Evolutionary conservation across 2,888 invertebrate species (phyloP).

Genomic region (Heliconius cydno): DNA sequence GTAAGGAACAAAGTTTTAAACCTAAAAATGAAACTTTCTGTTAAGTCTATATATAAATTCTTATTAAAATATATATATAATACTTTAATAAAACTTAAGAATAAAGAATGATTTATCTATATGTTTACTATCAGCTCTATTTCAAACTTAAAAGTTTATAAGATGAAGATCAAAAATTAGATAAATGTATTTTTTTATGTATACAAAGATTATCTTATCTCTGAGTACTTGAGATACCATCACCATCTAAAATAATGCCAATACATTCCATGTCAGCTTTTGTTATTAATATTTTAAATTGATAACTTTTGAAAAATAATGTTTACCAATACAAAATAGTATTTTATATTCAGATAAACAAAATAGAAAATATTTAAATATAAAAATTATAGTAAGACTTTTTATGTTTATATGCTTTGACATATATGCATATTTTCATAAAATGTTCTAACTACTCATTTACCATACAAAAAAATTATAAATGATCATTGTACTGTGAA

Average conservation of each 20-base stretch:
- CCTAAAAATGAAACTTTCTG: background rate
- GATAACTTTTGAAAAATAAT: background rate
- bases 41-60: background rate
- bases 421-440: background rate
- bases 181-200: conserved; percentile 17
- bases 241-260: background rate
- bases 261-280: background rate
- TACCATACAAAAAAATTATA: background rate
- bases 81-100: background rate
- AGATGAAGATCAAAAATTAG: conserved; percentile 23
- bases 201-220: conserved; percentile 35
- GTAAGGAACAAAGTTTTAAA: background rate
- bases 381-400: background rate
- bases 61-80: background rate
- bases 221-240: conserved; percentile 9
- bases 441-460: background rate
- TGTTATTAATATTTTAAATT: background rate
- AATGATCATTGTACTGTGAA: background rate
- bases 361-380: background rate
- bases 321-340: background rate
- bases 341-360: too few species aligned
- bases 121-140: background rate
- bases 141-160: background rate
- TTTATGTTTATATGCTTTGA: background rate
- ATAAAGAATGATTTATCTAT: background rate